Conservation (phyloP, 2,113 vertebrate genomes). For the Anguilla rostrata region DNA sequence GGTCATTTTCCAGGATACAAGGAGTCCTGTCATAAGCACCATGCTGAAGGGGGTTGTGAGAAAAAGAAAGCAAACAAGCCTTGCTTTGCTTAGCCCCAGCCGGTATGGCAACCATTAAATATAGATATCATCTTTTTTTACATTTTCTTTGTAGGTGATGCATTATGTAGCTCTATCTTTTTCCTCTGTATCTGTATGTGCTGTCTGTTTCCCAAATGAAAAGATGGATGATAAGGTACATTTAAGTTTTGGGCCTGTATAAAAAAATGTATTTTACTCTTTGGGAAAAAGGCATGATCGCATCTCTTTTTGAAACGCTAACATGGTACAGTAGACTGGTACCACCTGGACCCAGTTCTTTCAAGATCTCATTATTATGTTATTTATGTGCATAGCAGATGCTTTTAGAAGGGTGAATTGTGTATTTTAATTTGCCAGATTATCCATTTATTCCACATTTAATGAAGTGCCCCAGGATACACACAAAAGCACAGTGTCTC, state of each 20-base stretch:
- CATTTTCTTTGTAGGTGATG: conserved; percentile 51
- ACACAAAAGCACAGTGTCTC: background rate
- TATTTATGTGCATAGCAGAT: background rate
- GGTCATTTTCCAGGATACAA: conserved; percentile 75
- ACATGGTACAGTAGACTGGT: conserved; percentile 30
- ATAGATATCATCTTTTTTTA: conserved; percentile 65
- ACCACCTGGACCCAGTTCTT: conserved; percentile 18
- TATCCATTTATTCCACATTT: conserved; percentile 50
- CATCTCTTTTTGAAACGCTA: conserved; percentile 34
- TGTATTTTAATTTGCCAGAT: conserved; percentile 35
- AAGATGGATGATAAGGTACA: conserved; percentile 52
- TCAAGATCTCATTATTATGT: background rate
- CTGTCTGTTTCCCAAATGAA: conserved; percentile 20
- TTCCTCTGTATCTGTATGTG: background rate
- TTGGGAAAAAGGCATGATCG: conserved; percentile 53
- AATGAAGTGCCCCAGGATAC: background rate
- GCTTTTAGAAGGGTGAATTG: background rate
- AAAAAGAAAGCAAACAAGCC: conserved; percentile 68
- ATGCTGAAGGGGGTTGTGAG: conserved; percentile 74
- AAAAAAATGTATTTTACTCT: conserved; percentile 54
- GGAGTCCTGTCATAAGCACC: conserved; percentile 76
- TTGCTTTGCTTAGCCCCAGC: conserved; percentile 64
- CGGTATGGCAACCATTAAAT: conserved; percentile 71
- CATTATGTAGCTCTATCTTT: conserved; percentile 49
- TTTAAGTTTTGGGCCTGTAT: conserved; percentile 56